Base-by-base conservation (phyloP, 2,888 invertebrate genomes). In the Sarcophaga variegata region DNA sequence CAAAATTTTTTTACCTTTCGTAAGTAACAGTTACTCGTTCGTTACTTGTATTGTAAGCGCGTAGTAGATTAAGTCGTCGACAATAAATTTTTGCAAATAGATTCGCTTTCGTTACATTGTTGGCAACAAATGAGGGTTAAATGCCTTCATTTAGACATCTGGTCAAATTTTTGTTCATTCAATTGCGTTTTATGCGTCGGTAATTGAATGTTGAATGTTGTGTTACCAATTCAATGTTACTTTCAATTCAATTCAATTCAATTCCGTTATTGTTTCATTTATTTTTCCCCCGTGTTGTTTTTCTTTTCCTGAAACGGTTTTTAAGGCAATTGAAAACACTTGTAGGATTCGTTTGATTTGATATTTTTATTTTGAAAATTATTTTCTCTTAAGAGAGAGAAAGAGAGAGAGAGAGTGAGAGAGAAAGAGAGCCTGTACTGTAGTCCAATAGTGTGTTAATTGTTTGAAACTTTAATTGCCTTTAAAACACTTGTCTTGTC, bases 111-210 rank as follows among this genome's bases (percentile, higher is more conserved):
- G 59, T 47, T 60, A 64, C 69, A 79, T 81, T 86, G 37, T 90
- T 90, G 91, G 88, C 64, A 88, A 83, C 80, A 88, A 91, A 90
- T 91, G 91, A 91, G 91, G 91, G 91, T 92, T 92, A 91, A 91
- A 90, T 90, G 89, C 88, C 82, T 81, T 84, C 90, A 89, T 92
- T 92, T 92, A 92, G 89, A 90, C 92, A 92, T 92, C 92, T 92
- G 92, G 83, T 88, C 74, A 81, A 81, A 91, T 92, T 91, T 89
- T 89, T 89, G 89, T 81, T 83, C 86, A 87, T 81, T 77, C 78
- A 87, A 87, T 54, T 79, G 75, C 27, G 69, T 62, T 71, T 67
- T 45, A 74, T n/a, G 64, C 63, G 49, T n/a, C 37, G 45, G 25
- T 62, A 11, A 66, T 4, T n/a, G 45, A 76, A 66, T 69, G 25